Percentiles rank a stretch among this genome's conserved stretches.
Conservation (phyloP, 2,797 vertebrate species). For the Phataginus tricuspis region DNA sequence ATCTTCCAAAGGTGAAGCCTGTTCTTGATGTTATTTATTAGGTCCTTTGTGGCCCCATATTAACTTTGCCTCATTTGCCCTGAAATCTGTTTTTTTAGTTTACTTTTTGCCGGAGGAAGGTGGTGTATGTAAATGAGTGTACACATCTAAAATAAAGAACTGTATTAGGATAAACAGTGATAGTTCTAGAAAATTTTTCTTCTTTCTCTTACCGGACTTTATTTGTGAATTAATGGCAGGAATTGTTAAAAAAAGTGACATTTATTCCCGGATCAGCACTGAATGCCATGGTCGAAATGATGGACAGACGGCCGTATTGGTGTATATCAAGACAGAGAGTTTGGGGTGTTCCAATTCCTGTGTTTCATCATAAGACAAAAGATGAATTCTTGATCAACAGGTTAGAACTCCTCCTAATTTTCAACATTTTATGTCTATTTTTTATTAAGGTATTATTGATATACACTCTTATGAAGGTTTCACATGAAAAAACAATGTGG, state of each 20-base stretch:
- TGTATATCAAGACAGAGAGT: conserved; percentile 97
- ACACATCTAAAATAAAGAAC: background rate
- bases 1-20: background rate
- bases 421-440: background rate
- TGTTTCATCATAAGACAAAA: conserved; percentile 94
- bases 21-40: background rate
- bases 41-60: background rate
- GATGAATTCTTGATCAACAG: conserved; percentile 94
- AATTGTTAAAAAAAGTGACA: conserved; percentile 93
- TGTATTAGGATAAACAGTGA: background rate
- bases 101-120: background rate
- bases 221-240: conserved; percentile 85
- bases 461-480: too few species aligned
- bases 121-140: background rate
- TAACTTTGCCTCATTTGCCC: background rate
- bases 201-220: background rate
- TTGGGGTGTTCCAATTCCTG: conserved; percentile 98
- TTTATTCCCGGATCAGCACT: conserved; percentile 92
- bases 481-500: too few species aligned
- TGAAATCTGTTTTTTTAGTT: background rate
- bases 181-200: background rate
- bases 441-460: too few species aligned
- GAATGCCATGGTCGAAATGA: conserved; percentile 91
- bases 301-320: conserved; percentile 96
- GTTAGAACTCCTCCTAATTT: conserved; percentile 84